Base-by-base conservation (phyloP, 2,113 vertebrate species). In the Columba livia region DNA sequence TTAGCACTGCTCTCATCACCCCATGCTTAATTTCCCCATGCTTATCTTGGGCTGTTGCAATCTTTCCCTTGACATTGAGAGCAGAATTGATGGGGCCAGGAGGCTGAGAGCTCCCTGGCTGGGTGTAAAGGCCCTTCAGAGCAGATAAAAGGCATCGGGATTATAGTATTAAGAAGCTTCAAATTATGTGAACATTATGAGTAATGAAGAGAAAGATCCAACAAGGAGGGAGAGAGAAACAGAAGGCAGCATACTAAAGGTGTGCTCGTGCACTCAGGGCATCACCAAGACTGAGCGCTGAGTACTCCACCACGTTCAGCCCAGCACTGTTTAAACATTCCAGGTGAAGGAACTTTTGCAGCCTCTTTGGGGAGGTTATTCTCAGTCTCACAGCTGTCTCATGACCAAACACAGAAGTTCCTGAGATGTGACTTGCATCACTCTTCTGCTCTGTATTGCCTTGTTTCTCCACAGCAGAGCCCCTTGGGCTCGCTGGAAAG, bases 391-490 rank as follows among this genome's bases (percentile, higher is more conserved):
- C 32, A 56, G 31, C 4, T 31, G 34, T 32, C 61, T 65, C 69
- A 36, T 3, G 3, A 24, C 16, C 42, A 36, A 84, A 71, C 18
- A 25, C 67, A 84, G 54, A 53, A 44, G 15, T 8, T 81, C 53
- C 53, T 47, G 65, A 61, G 48, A 5, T 36, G 34, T 36, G 8
- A 2, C 7, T n/a, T 10, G 10, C 14, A 2, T 81, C 25, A 61
- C 58, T 10, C 7, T 61, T 51, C 31, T 65, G 34, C 53, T 65
- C 53, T 0, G 0, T 12, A 8, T 62, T 2, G 0, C 19, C 65
- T 32, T 9, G 2, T 85, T 90, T 71, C 72, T 75, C 60, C 6
- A 0, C 9, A 38, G 24, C 3, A 3, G 50, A 23, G 17, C 50
- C 34, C 11, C 17, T 74, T 1, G 0, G 74, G 25, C 31, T 81